These are phyloP conservation scores for Garra rufa DNA, from an alignment of 2,113 vertebrate genomes.

Conservation along the genomic window DNA sequence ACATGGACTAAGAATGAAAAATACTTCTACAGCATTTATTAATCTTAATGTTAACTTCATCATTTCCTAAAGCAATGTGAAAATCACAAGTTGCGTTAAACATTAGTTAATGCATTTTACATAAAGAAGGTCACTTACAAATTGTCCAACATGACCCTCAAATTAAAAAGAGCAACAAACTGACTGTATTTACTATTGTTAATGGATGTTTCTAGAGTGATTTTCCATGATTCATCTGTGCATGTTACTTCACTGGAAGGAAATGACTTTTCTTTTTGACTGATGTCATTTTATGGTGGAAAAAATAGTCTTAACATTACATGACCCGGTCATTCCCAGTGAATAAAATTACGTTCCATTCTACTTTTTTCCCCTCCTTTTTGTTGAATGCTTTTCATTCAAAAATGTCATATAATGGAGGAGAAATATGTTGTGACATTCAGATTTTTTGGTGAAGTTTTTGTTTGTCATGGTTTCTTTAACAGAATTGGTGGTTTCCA, in stretches of 20 bases:
- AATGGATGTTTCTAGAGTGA: neutral
- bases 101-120: neutral
- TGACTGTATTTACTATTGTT: neutral
- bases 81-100: too few species aligned
- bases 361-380: neutral
- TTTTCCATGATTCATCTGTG: neutral
- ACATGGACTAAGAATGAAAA: too few species aligned
- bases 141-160: neutral
- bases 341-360: neutral
- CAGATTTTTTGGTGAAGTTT: neutral
- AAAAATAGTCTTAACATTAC: neutral
- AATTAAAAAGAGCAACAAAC: neutral
- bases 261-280: neutral
- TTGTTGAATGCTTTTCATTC: neutral
- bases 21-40: too few species aligned
- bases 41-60: too few species aligned
- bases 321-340: neutral
- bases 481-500: slow-evolving; percentile 84
- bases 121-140: neutral
- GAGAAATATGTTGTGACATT: neutral
- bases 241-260: neutral
- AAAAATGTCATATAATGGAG: neutral
- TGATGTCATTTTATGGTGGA: neutral
- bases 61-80: too few species aligned
- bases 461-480: neutral